A percentile compares a stretch with the other conserved stretches of the same genome.
phyloP scores from a whole-genome alignment of 2,888 invertebrate species.

The Spialia ferax region DNA sequence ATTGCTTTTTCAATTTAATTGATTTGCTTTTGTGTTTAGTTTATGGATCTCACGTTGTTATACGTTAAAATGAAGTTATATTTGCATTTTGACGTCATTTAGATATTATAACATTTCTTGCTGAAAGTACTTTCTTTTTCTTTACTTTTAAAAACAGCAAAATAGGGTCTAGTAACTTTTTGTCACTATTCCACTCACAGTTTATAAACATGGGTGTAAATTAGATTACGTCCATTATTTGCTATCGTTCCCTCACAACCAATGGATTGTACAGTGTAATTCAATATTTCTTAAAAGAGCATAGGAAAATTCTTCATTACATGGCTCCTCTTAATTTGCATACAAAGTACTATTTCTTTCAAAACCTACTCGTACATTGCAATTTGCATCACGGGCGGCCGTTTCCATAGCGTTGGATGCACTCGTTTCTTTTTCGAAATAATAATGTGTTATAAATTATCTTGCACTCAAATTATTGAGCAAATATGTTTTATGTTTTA shows the following conservation, averaged over 20 bases:
- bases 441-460: background rate
- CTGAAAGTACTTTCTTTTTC: no score
- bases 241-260: background rate
- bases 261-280: slow-evolving; percentile 2
- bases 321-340: slow-evolving; percentile 15
- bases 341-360: slow-evolving; percentile 31
- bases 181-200: no score
- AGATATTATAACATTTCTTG: no score
- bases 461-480: background rate
- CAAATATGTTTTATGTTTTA: no score
- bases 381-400: slow-evolving; percentile 24
- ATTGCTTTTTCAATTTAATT: slow-evolving; percentile 46
- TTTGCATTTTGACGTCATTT: background rate
- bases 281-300: slow-evolving; percentile 20
- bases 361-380: background rate
- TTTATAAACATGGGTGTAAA: no score
- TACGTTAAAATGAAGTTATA: background rate
- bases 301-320: slow-evolving; percentile 24
- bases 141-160: no score
- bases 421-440: background rate
- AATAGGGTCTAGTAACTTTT: background rate
- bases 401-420: slow-evolving; percentile 12
- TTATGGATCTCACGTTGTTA: background rate
- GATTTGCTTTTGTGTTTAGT: slow-evolving; percentile 27
- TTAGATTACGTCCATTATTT: background rate